phyloP scores from a whole-genome alignment of 2,888 invertebrate species.

The Drymonia ruficornis region DNA sequence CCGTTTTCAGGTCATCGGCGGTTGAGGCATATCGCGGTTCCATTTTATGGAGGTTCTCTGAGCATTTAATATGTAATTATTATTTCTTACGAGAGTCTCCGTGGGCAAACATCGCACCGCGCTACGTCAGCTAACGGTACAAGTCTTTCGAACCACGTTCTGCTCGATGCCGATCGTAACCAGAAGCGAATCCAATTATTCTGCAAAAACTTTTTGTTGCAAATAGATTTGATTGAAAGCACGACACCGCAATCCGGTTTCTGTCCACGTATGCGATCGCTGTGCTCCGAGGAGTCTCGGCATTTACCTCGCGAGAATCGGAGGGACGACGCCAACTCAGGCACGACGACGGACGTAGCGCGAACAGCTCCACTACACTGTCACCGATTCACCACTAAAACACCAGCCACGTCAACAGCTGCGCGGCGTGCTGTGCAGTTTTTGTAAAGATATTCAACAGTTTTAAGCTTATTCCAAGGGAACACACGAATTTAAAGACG shows the following conservation, averaged over 20 bases:
- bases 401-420: constrained; percentile 53
- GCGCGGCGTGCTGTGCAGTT: constrained; percentile 48
- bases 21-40: constrained; percentile 10
- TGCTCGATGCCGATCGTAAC: constrained; percentile 44
- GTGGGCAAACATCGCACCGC: constrained; percentile 59
- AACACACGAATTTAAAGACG: constrained; percentile 76
- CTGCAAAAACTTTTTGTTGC: constrained; percentile 47
- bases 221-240: constrained; percentile 57
- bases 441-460: constrained; percentile 48
- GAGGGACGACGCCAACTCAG: constrained; percentile 76
- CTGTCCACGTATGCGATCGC: constrained; percentile 73
- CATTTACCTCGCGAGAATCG: constrained; percentile 77
- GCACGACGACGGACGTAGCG: constrained; percentile 71
- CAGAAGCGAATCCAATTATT: constrained; percentile 51
- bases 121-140: constrained; percentile 74
- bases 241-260: constrained; percentile 71
- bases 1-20: constrained; percentile 22
- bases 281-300: constrained; percentile 67
- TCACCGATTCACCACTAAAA: constrained; percentile 66
- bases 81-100: constrained; percentile 45
- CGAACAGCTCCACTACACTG: constrained; percentile 71
- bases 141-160: constrained; percentile 59
- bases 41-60: constrained; percentile 19
- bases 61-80: constrained; percentile 19
- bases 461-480: constrained; percentile 52